Base-by-base conservation (phyloP, 2,113 vertebrate genomes). In the Etheostoma cragini region DNA sequence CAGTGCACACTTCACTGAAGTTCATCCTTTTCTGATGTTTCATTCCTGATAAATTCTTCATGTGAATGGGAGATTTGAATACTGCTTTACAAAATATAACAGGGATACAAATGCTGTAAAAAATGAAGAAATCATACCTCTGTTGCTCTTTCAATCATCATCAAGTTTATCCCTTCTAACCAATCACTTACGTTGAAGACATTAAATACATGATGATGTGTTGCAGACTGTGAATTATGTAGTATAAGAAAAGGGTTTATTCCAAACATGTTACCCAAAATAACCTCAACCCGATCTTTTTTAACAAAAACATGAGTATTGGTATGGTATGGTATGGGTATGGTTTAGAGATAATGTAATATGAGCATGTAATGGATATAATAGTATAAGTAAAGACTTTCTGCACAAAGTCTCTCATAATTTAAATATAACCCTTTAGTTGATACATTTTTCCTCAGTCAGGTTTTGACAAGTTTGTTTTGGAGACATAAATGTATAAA, bases 341-440 rank as follows among this genome's bases (percentile, higher is more conserved):
- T 17, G 47, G 15, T 72, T 85, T 30, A 42, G 54, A 38, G 62
- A 52, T 14, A 62, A 76, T 63, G 61, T 14, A 5, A 47, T 45
- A 72, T 81, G 73, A 70, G 73, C 67, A 76, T 85, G 60, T 72
- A 71, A 76, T 64, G 47, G 58, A 74, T 81, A 69, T 68, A 82
- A 82, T 10, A 42, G 10, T 42, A 42, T 82, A 69, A 82, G 75
- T 76, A 72, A 83, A 85, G 67, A 74, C 64, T 49, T 68, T 81
- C 54, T 70, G 64, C 50, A 87, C 72, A 83, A 30, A 53, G 66
- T 74, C 56, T 78, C 62, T 87, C 65, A 65, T 57, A 62, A 24
- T 68, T 70, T 58, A 81, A 80, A 81, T 33, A 62, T 26, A 5
- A 60, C 24, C n/a, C 42, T 76, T 77, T n/a, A 50, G 16, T 63